A percentile compares a stretch with the other conserved stretches of the same genome.
Evolutionary conservation across 2,113 vertebrate species (phyloP).

Genomic region (Colinus virginianus): DNA sequence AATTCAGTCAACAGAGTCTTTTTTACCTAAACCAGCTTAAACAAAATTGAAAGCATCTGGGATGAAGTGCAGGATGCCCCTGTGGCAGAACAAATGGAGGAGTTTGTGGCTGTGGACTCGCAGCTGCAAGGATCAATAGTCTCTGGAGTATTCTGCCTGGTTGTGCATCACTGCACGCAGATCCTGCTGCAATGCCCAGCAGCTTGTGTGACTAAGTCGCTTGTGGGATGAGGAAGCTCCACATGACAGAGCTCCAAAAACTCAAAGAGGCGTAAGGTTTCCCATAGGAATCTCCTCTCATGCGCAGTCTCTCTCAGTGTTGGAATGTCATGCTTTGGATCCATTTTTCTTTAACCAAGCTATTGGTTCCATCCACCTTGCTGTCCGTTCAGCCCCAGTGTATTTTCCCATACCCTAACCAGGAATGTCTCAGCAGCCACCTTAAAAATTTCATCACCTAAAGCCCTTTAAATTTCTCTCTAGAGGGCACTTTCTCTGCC

Average conservation of each 20-base stretch:
- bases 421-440: not conserved
- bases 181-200: not conserved
- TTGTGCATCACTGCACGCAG: not conserved
- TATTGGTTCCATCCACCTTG: not conserved
- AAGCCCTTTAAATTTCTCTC: not conserved
- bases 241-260: rapidly evolving
- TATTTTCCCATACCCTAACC: not conserved
- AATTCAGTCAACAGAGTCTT: not conserved
- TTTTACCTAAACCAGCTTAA: not conserved
- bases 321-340: rapidly evolving
- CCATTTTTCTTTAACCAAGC: not conserved
- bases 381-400: not conserved
- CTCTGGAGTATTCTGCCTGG: not conserved
- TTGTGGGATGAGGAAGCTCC: not conserved
- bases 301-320: not conserved
- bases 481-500: not conserved
- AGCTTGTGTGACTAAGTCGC: not conserved
- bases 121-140: not conserved
- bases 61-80: not conserved
- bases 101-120: not conserved
- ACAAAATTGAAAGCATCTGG: not conserved
- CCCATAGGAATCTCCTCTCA: not conserved
- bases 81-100: rapidly evolving
- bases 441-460: not conserved
- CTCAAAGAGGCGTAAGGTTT: not conserved